phyloP scores from a whole-genome alignment of 1,140 invertebrate genomes.

The Ladona fulva region DNA sequence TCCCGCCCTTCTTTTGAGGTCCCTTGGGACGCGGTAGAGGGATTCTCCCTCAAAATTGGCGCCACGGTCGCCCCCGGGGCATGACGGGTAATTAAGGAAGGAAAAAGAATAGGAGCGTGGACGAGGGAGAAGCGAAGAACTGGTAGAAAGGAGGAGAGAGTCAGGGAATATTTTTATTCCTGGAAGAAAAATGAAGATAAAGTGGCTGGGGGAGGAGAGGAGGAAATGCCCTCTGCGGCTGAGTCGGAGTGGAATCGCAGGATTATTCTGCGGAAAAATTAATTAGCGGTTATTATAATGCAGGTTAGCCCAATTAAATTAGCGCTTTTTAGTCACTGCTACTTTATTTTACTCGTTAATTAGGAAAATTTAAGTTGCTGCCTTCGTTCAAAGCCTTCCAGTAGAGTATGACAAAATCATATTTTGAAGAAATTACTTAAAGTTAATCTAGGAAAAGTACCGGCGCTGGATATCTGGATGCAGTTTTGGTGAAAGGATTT shows the following conservation, averaged over 20 bases:
- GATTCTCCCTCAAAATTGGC: too few relatives aligned
- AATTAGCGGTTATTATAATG: conserved; percentile 10
- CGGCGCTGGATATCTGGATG: too few relatives aligned
- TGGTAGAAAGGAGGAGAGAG: neutral
- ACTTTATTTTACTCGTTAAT: neutral
- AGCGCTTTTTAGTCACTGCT: neutral
- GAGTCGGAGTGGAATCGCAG: too few relatives aligned
- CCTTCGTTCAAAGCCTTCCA: neutral
- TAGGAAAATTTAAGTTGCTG: neutral
- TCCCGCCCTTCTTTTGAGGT: too few relatives aligned
- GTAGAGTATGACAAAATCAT: too few relatives aligned
- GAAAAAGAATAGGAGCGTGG: neutral
- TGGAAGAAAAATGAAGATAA: neutral
- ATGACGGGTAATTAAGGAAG: neutral
- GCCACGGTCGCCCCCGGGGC: neutral
- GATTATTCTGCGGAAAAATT: neutral
- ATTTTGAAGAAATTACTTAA: too few relatives aligned
- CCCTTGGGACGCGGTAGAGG: too few relatives aligned
- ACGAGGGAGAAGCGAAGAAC: neutral
- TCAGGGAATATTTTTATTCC: neutral
- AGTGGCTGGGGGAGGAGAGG: neutral
- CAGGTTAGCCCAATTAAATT: neutral
- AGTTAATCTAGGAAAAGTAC: too few relatives aligned
- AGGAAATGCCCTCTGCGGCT: too few relatives aligned
- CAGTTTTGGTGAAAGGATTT: too few relatives aligned